Evolutionary conservation across 2,113 vertebrate genomes (phyloP), one percentile per base, ranked within the genome.

Genomic region (Caranx ignobilis): DNA sequence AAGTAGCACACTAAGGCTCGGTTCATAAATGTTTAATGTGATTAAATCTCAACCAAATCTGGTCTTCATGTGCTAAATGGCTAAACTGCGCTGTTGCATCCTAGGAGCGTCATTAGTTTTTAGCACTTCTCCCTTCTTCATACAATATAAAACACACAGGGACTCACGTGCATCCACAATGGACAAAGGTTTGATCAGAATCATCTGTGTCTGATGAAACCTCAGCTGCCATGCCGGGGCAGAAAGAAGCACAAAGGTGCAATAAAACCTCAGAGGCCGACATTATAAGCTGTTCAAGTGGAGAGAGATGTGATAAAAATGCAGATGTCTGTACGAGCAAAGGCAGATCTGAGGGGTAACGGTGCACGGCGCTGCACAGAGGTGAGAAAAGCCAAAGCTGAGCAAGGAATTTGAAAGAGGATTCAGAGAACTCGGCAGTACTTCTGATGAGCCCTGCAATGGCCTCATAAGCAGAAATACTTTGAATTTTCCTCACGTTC

Each of bases 381-480:
- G 43, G 11, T 16, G 41, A 73, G 15, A 39, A 48, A 67, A 66
- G 6, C 45, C 64, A 34, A 63, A 72, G 41, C 35, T 31, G 31
- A 47, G 54, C 9, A 63, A 12, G 55, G 37, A 69, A 71, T 63
- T 71, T 71, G 11, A 66, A 77, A 79, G 48, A 61, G 60, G 50
- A 67, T 85, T 85, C 71, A 61, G 34, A 37, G 45, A 76, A 86
- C 6, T 18, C 10, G 11, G 1, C 31, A n/a, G 18, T 1, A 12
- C 10, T 48, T 70, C 43, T 64, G 21, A 16, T 67, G 50, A 79
- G 65, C 43, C 60, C 71, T 68, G 37, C 26, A 61, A 73, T 64
- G 12, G 18, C 48, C 48, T 18, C 15, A 35, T 3, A 13, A 31
- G 31, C 21, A 37, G 65, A 54, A 75, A 72, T 41, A 59, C 47